A percentile compares a stretch with the other conserved stretches of the same genome.
These are phyloP conservation scores for Mactromeris polynyma DNA, from an alignment of 2,888 invertebrate species.

Conservation along the genomic window DNA sequence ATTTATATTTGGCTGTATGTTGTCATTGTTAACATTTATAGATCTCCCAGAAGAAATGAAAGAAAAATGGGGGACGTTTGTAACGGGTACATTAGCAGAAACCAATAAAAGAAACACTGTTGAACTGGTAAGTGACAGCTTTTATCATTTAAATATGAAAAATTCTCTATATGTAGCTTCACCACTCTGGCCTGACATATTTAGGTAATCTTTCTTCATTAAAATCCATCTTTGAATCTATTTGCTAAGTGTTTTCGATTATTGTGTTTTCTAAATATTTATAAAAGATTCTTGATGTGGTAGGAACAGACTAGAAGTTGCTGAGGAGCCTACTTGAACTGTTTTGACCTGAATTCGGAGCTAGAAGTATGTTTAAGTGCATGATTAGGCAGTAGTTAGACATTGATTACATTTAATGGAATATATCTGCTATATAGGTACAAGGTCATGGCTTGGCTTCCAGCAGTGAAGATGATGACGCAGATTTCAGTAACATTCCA, in stretches of 20 bases:
- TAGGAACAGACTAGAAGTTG: background rate
- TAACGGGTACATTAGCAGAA: constrained; percentile 86
- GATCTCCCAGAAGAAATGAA: constrained; percentile 86
- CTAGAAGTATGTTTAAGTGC: background rate
- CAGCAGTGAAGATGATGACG: constrained; percentile 88
- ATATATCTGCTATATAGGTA: constrained; percentile 74
- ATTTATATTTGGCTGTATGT: too few species aligned
- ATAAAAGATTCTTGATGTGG: background rate
- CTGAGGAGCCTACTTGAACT: background rate
- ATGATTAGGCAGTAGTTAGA: background rate
- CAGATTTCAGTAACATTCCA: constrained; percentile 88
- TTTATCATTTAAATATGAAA: background rate
- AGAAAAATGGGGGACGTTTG: constrained; percentile 88
- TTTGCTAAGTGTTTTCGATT: background rate
- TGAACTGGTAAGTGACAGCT: constrained; percentile 86
- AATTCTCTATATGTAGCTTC: too few species aligned
- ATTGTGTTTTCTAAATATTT: background rate
- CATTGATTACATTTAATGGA: background rate
- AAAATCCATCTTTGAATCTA: background rate
- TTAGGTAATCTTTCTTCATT: too few species aligned
- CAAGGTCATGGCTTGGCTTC: constrained; percentile 86
- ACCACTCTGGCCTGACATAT: too few species aligned
- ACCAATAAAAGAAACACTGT: constrained; percentile 87
- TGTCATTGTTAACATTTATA: constrained; percentile 55
- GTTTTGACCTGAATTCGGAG: background rate